Base-by-base conservation (phyloP, 1,140 invertebrate species). In the Calliphora vicina region DNA sequence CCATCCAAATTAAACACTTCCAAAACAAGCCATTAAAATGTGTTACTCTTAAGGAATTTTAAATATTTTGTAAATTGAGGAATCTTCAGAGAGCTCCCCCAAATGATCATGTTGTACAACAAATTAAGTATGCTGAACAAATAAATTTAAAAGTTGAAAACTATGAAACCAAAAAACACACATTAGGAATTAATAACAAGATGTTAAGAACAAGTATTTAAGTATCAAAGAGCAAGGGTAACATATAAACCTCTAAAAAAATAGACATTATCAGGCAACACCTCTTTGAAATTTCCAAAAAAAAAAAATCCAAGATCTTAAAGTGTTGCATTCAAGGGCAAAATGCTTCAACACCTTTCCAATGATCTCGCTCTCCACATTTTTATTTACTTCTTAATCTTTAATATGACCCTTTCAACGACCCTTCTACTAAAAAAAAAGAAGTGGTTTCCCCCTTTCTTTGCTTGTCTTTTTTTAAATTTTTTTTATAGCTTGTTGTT, bases 371-470 rank as follows among this genome's bases (percentile, higher is more conserved):
- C 12, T 67, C 20, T 20, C n/a, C 20, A 25, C 12, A 0, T 23
- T 23, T 67, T 67, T 67, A 67, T 67, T 9, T 67, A 23, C 6
- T 67, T 6, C 5, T 67, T 67, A 67, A 67, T 67, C 61, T 20
- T 67, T 67, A 67, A 67, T 67, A 67, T 67, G 61, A 67, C 61
- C 61, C 61, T 67, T 67, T 23, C 61, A 67, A 23, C 61, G 61
- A 67, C 23, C 61, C 61, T 23, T 67, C 8, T 67, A 8, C n/a
- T 23, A 25, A 20, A 67, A 67, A 23, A 25, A 67, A 67, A 67
- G n/a, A 61, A 67, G n/a, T 57, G 8, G 50, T 57, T 57, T 67
- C 61, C 61, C 61, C 61, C 61, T 67, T 67, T 67, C 61, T 17
- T 61, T 61, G n/a, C n/a, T 57, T n/a, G 50, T n/a, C 50, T n/a